phyloP scores from a whole-genome alignment of 2,113 vertebrate genomes.

The Helogale parvula region DNA sequence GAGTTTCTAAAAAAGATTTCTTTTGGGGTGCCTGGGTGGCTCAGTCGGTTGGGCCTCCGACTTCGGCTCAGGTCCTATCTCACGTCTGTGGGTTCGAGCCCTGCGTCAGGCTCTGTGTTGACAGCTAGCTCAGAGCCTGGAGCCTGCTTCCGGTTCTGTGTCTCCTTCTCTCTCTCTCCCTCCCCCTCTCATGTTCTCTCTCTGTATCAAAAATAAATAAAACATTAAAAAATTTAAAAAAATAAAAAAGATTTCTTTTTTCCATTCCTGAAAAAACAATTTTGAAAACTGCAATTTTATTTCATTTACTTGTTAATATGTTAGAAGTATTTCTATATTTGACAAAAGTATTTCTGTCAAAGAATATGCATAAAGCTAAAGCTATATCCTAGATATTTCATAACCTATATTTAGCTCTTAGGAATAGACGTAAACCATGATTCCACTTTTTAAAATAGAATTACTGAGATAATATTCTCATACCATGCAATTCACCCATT shows the following conservation, averaged over 20 bases:
- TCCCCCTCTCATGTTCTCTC: no score
- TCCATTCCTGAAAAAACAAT: background rate
- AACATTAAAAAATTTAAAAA: background rate
- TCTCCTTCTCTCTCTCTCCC: no score
- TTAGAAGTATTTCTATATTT: constrained; percentile 5
- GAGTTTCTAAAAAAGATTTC: background rate
- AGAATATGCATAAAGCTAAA: constrained; percentile 3
- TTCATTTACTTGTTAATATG: background rate
- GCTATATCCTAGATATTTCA: background rate
- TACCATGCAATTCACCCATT: background rate
- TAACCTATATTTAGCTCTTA: constrained; percentile 13
- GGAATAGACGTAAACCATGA: background rate
- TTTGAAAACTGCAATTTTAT: constrained; percentile 18
- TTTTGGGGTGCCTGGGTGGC: no score
- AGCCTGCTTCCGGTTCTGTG: no score
- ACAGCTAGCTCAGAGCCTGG: no score
- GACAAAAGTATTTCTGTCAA: background rate
- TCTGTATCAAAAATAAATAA: no score
- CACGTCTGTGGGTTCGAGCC: no score
- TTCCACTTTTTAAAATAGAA: background rate
- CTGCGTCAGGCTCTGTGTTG: no score
- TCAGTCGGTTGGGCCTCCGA: no score
- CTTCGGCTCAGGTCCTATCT: no score
- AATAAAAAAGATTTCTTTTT: constrained; percentile 7
- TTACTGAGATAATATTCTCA: constrained; percentile 14